These are phyloP conservation scores for Agapornis roseicollis DNA, from an alignment of 2,113 vertebrate genomes.

Conservation along the genomic window DNA sequence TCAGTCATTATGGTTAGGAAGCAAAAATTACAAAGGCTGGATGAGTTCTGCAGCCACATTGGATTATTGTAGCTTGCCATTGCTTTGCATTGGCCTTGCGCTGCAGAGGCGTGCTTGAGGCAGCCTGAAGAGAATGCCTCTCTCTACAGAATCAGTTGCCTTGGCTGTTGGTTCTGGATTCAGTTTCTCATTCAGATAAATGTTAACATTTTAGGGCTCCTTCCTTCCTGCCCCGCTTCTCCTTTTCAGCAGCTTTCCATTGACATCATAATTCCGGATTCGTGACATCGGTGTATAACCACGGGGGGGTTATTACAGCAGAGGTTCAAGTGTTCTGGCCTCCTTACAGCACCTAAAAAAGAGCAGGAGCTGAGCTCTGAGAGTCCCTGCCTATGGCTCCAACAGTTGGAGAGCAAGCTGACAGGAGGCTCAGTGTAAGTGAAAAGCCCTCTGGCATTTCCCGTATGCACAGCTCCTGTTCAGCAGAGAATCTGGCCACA, in stretches of 20 bases:
- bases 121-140: neutral
- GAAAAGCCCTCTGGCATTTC: constrained; percentile 50
- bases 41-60: neutral
- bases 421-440: constrained; percentile 19
- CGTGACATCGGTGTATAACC: neutral
- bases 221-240: neutral
- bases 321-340: constrained; percentile 18
- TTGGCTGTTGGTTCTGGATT: neutral
- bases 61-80: neutral
- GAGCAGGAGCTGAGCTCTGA: constrained; percentile 34
- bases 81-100: neutral
- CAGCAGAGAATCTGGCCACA: neutral
- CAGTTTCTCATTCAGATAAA: neutral
- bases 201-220: neutral
- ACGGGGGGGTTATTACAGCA: neutral
- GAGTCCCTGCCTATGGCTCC: neutral
- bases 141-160: neutral
- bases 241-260: neutral
- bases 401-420: constrained; percentile 20
- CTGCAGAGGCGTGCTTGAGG: neutral
- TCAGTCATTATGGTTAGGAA: neutral
- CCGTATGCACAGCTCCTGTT: constrained; percentile 12
- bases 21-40: neutral
- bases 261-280: neutral
- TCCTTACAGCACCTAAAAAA: neutral